Evolutionary conservation across 2,797 vertebrate species (phyloP), one percentile per base, ranked within the genome.

Genomic region (Microchirus variegatus): DNA sequence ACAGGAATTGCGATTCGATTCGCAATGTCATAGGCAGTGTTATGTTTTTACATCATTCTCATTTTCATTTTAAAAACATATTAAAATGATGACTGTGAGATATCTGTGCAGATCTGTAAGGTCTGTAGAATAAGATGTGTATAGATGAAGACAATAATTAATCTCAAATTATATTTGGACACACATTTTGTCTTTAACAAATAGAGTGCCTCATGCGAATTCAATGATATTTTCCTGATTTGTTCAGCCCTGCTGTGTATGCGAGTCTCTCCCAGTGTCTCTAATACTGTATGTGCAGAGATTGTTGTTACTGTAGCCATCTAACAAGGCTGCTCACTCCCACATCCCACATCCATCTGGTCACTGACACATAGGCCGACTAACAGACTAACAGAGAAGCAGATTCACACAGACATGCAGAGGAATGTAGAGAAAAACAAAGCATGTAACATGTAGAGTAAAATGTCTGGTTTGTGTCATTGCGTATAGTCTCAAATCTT

Each of bases 321-420:
- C 73, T 59, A 51, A 44, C 22, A 52, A 57, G 69, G 18, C 69
- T 61, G 81, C 65, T 47, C 60, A 80, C 83, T 80, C 88, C 86
- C 81, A 89, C 90, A 77, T 80, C 88, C 86, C 81, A 89, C 90
- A 77, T 74, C 85, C 90, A 90, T 89, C 88, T 90, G 90, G 76
- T 44, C 57, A 17, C 60, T 17, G 59, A 75, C 63, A 55, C 59
- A 59, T 9, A 51, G 22, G 68, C 38, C 18, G 60, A 69, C 12
- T 31, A 57, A 35, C 48, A 55, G 60, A 59, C 26, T 68, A 70
- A 53, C 43, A 59, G 22, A 41, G 38, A 52, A 46, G 42, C 37
- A 49, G 35, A 78, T 53, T 72, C 47, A 59, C 46, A 47, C 19
- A 63, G 54, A 61, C 43, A 19, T 47, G 53, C 53, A 59, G 14